Base-by-base conservation (phyloP, 1,140 invertebrate genomes). In the Acyrthosiphon pisum region DNA sequence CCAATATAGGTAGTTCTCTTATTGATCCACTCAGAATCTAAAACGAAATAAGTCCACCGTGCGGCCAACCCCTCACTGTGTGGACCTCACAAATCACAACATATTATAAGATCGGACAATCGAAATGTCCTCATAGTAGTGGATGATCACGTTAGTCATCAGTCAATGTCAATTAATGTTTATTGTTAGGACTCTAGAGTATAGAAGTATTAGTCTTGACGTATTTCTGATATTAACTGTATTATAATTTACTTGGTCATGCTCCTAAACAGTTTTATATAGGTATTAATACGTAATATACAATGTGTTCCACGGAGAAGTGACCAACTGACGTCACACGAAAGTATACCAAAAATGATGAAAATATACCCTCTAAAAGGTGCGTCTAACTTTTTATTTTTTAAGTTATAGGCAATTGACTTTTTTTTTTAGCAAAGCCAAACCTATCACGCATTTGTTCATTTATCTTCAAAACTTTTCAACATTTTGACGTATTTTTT, bases 141-240 rank as follows among this genome's bases (percentile, higher is more conserved):
- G 50, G 50, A n/a, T 76, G n/a, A 76, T 76, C 60, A 2, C 60
- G 60, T 76, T 76, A 76, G 60, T 76, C 60, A 76, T 76, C 60
- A n/a, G n/a, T 76, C 60, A 76, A n/a, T 76, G 60, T 76, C 60
- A 76, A 76, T n/a, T 30, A 76, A 76, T n/a, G n/a, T 35, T 76
- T 18, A 76, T 76, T 76, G 60, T 76, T 18, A 76, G 14, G 60
- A 18, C 60, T 76, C 60, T n/a, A 6, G 11, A 20, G n/a, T 18
- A 68, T 18, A n/a, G 60, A 41, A 2, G 30, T n/a, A 76, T 68
- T 68, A 68, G 30, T 68, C 60, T 68, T 68, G 60, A n/a, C 60
- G 60, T n/a, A n/a, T 76, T 35, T 30, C 30, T 18, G 9, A 76
- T 18, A 76, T 76, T n/a, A 76, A 76, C 60, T 76, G 18, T n/a